Evolutionary conservation across 2,113 vertebrate genomes (phyloP).

Genomic region (Empidonax traillii): DNA sequence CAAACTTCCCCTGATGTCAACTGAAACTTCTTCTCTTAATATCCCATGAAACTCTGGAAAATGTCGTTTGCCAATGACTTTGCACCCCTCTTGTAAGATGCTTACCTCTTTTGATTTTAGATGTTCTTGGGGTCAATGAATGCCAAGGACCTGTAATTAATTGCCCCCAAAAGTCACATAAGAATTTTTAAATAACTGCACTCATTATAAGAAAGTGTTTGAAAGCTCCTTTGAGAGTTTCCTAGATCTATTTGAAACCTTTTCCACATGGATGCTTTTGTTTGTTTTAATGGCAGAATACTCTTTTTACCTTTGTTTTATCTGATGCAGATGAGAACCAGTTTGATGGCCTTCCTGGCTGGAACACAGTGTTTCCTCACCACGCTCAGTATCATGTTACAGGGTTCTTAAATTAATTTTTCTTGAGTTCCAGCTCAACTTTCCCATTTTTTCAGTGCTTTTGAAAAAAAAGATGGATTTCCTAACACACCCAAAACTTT

Average conservation of each 20-base stretch:
- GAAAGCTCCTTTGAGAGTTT: not conserved
- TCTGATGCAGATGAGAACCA: not conserved
- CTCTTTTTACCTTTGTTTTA: not conserved
- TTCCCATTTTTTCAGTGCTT: not conserved
- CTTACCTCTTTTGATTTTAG: not conserved
- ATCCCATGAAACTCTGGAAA: not conserved
- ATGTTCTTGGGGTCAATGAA: not conserved
- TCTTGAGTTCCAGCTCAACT: not conserved
- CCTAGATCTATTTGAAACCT: not conserved
- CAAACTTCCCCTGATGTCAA: not conserved
- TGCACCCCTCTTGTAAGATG: constrained; percentile 22
- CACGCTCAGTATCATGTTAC: not conserved
- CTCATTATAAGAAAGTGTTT: not conserved
- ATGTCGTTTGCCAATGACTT: not conserved
- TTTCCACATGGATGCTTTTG: not conserved
- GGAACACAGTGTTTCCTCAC: not conserved
- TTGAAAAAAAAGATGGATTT: not conserved
- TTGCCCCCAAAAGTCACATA: not conserved
- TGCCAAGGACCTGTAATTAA: not conserved
- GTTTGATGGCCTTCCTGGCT: not conserved
- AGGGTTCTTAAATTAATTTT: not conserved
- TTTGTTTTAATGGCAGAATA: not conserved
- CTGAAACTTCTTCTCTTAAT: not conserved
- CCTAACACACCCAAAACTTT: not conserved
- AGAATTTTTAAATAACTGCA: not conserved